phyloP scores from a whole-genome alignment of 1,140 invertebrate species.

The Camponotus pennsylvanicus region DNA sequence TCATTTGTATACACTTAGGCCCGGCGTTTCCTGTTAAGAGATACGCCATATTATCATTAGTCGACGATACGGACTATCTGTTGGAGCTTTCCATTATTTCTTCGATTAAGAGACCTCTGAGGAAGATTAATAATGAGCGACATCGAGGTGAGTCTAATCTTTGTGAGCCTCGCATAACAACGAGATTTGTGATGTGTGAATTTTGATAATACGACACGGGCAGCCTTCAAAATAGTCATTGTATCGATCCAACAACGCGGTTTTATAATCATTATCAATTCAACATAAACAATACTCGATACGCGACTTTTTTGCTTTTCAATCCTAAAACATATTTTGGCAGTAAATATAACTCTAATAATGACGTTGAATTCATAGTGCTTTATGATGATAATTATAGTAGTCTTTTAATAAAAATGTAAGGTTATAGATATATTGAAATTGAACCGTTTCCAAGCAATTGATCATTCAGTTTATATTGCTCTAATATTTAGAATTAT shows the following conservation, averaged over 20 bases:
- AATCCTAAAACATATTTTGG: background rate
- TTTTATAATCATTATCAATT: slow-evolving; percentile 15
- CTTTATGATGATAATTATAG: background rate
- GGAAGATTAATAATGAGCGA: slow-evolving; percentile 71
- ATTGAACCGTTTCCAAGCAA: background rate
- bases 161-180: background rate
- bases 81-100: background rate
- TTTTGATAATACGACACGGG: slow-evolving; percentile 43
- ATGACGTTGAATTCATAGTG: background rate
- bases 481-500: slow-evolving; percentile 28
- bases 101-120: too few species aligned
- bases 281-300: background rate
- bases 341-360: background rate
- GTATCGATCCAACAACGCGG: slow-evolving; percentile 71
- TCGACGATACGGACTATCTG: background rate
- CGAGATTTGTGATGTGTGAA: background rate
- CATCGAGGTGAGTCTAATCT: slow-evolving; percentile 72
- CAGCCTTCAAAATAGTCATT: slow-evolving; percentile 57
- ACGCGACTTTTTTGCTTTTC: background rate
- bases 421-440: slow-evolving; percentile 21
- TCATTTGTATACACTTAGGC: background rate
- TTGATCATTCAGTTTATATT: background rate
- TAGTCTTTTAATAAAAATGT: background rate
- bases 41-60: slow-evolving; percentile 27
- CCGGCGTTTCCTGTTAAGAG: slow-evolving; percentile 34